These are phyloP conservation scores for Onchidella celtica DNA, from an alignment of 2,888 invertebrate genomes.

Conservation along the genomic window DNA sequence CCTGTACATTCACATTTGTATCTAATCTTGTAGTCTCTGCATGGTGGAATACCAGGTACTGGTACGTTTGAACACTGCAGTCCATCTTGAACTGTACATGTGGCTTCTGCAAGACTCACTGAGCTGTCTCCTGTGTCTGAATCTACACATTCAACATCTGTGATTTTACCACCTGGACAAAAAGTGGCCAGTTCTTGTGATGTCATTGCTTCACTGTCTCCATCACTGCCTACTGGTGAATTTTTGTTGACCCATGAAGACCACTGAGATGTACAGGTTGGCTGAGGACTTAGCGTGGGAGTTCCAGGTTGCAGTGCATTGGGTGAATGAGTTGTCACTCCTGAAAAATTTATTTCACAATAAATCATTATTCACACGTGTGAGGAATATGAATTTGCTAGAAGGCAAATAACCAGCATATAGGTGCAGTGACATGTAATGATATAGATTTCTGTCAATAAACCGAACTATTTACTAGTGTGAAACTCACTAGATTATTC, in stretches of 20 bases:
- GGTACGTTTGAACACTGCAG: conserved; percentile 83
- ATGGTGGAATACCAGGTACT: conserved; percentile 50
- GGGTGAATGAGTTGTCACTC: too few relatives aligned
- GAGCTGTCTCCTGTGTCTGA: conserved; percentile 57
- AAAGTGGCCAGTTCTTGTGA: conserved; percentile 57
- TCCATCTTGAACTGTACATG: conserved; percentile 84
- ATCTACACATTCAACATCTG: conserved; percentile 71
- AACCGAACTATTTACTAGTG: too few relatives aligned
- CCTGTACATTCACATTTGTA: conserved; percentile 81
- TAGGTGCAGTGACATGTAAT: too few relatives aligned
- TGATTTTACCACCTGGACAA: conserved; percentile 68
- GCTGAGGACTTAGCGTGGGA: conserved; percentile 56
- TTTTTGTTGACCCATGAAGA: conserved; percentile 56
- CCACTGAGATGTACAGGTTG: conserved; percentile 51
- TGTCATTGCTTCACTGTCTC: conserved; percentile 68
- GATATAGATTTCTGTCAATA: too few relatives aligned
- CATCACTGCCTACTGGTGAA: conserved; percentile 60
- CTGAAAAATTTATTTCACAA: too few relatives aligned
- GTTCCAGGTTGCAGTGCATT: too few relatives aligned
- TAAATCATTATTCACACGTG: too few relatives aligned
- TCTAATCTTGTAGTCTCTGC: conserved; percentile 69
- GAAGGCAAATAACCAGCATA: too few relatives aligned
- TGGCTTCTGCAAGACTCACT: conserved; percentile 62
- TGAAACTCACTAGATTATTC: too few relatives aligned
- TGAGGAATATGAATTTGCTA: too few relatives aligned